Base-by-base conservation (phyloP, 2,113 vertebrate species). In the Anarrhichthys ocellatus region DNA sequence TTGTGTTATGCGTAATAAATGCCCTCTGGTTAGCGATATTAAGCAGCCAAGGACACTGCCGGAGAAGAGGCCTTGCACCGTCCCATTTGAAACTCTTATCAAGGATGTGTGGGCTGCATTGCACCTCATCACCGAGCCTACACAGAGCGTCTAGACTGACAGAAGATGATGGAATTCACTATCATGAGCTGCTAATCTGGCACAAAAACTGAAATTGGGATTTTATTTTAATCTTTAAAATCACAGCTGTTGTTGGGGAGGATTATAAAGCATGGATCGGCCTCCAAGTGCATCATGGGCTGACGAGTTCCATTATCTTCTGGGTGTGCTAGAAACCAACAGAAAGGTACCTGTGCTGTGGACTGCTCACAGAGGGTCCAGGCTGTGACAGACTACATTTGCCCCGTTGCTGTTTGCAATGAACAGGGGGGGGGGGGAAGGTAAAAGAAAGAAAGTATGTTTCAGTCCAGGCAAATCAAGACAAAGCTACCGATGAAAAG, bases 331-430 rank as follows among this genome's bases (percentile, higher is more conserved):
- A 97, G 96, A 97, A 98, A 97, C 97, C 97, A 97, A 96, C 97
- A 98, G 97, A 98, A 89, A 97, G 96, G 97, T 99, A 99, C 98
- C 98, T 99, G 97, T 95, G 96, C 90, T 96, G 97, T 95, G 96
- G 96, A 96, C 96, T 97, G 97, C 95, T 98, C 97, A 96, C 97
- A 97, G 96, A 97, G 95, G 98, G 95, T 99, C 98, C 98, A 94
- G 97, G 96, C 96, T 98, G 96, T 95, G 97, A 97, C 96, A 97
- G 94, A 97, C 96, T 99, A 99, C 96, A 96, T 97, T 97, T 98
- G 97, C 96, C 97, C 96, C 97, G 97, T 97, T 96, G 96, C 98
- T 99, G 98, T 98, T 99, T 99, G 97, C 97, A 99, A 98, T 99
- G 97, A 99, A 99, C 96, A 97, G 97, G 96, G 86, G 82, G 59